These are phyloP conservation scores for Onychorhynchus coronatus DNA, from an alignment of 2,113 vertebrate genomes.

Conservation along the genomic window DNA sequence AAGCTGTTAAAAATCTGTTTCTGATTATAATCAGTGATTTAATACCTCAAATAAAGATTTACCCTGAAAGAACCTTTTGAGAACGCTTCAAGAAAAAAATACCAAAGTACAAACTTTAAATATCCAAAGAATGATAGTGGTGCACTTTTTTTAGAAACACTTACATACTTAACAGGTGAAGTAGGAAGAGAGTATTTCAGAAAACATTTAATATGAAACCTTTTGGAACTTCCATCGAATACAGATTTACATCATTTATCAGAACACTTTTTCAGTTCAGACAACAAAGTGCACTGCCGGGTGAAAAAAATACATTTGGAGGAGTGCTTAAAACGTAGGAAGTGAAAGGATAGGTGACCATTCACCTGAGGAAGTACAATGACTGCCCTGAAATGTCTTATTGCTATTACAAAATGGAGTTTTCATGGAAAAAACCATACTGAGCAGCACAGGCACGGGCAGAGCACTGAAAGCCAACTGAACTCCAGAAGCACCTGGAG, in stretches of 20 bases:
- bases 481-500: neutral
- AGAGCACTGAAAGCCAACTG: constrained; percentile 46
- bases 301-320: constrained; percentile 52
- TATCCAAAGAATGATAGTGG: neutral
- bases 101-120: constrained; percentile 20
- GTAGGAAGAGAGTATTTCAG: constrained; percentile 58
- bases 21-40: neutral
- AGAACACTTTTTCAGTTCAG: constrained; percentile 51
- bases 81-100: constrained; percentile 20
- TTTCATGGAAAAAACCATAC: constrained; percentile 35
- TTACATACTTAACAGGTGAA: constrained; percentile 57
- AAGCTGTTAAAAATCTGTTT: constrained; percentile 24
- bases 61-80: constrained; percentile 2
- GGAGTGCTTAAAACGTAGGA: neutral
- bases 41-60: constrained; percentile 14
- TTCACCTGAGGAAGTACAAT: constrained; percentile 56
- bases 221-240: constrained; percentile 56
- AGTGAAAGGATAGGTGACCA: constrained; percentile 29
- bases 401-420: constrained; percentile 59
- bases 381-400: constrained; percentile 65
- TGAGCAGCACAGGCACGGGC: constrained; percentile 35
- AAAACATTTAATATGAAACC: constrained; percentile 66
- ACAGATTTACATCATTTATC: constrained; percentile 58
- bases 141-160: constrained; percentile 40
- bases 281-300: constrained; percentile 42